These are phyloP conservation scores for Ctena decussata DNA, from an alignment of 2,888 invertebrate species.

Conservation along the genomic window DNA sequence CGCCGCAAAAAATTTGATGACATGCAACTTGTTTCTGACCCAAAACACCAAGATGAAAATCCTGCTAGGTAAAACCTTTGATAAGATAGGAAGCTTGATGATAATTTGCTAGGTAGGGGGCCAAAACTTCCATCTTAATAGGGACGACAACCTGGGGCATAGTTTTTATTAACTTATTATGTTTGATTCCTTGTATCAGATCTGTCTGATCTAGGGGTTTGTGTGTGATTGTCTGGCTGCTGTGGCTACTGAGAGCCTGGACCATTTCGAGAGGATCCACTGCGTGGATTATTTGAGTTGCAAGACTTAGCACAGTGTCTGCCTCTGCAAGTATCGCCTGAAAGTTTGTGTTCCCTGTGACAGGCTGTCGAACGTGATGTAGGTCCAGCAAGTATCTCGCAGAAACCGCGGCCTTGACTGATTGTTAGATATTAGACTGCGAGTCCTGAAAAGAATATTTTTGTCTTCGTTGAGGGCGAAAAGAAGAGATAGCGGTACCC, in stretches of 20 bases:
- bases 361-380: neutral
- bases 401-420: neutral
- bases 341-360: neutral
- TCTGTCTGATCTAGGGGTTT: neutral
- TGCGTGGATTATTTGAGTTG: neutral
- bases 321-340: conserved; percentile 1
- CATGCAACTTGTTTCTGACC: neutral
- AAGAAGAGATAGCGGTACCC: neutral
- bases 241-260: neutral
- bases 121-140: neutral
- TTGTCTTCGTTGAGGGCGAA: neutral
- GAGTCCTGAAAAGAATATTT: neutral
- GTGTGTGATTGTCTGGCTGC: neutral
- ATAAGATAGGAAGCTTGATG: neutral
- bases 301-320: neutral
- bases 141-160: neutral
- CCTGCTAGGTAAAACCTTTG: conserved; percentile 6
- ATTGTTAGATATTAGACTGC: neutral
- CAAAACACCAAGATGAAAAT: conserved; percentile 17
- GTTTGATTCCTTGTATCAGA: neutral
- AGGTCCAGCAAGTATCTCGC: neutral
- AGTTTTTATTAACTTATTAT: neutral
- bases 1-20: conserved; percentile 13
- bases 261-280: neutral
- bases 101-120: neutral